A percentile compares a stretch with the other conserved stretches of the same genome.
Evolutionary conservation across 2,888 invertebrate species (phyloP).

Genomic region (Nasonovia ribisnigri): DNA sequence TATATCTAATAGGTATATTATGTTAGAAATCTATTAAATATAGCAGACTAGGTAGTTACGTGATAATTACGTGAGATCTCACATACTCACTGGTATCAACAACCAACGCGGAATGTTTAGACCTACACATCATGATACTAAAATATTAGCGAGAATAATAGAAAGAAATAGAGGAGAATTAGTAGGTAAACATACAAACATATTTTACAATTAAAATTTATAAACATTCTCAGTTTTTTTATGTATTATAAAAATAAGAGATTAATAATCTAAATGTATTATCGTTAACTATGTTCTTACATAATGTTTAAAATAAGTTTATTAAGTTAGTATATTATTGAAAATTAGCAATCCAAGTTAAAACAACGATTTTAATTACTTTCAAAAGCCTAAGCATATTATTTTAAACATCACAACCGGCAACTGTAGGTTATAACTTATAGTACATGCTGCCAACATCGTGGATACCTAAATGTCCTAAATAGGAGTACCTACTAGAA

Average conservation of each 20-base stretch:
- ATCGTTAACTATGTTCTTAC: neutral
- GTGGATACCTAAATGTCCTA: neutral
- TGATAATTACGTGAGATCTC: neutral
- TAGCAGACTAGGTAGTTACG: neutral
- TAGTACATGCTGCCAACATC: neutral
- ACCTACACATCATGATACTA: neutral
- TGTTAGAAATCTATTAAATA: neutral
- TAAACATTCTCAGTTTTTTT: neutral
- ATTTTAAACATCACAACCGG: neutral
- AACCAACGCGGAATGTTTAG: neutral
- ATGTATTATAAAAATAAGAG: neutral
- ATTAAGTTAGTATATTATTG: neutral
- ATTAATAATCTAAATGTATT: neutral
- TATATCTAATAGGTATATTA: neutral
- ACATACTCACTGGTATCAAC: neutral
- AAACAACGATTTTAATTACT: neutral
- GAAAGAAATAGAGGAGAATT: neutral
- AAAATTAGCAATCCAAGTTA: neutral
- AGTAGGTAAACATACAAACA: too few relatives aligned
- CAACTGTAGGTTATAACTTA: neutral
- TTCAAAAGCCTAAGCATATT: neutral
- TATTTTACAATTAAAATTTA: neutral
- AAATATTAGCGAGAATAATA: neutral
- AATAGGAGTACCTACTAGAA: neutral
- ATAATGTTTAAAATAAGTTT: neutral